Base-by-base conservation (phyloP, 2,113 vertebrate species). In the Rhegmatorhina hoffmannsi region DNA sequence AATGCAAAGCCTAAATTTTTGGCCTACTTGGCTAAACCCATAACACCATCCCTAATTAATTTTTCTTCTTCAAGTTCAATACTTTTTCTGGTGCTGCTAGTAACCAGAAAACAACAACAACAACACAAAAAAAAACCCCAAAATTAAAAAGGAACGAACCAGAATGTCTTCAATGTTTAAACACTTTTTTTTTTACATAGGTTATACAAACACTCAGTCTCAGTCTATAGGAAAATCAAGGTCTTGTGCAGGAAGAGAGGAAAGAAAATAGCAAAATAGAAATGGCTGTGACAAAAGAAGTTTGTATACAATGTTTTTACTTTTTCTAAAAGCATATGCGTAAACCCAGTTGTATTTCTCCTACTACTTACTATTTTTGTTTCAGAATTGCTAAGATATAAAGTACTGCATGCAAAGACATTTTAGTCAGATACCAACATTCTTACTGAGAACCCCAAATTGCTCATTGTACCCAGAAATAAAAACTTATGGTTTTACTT, bases 161-260 rank as follows among this genome's bases (percentile, higher is more conserved):
- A 59, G 46, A 63, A 13, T 47, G 1, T 56, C 10, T 84, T 84
- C 13, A 62, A 26, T 2, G 2, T 58, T 75, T 79, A 52, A 79
- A n/a, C 58, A 67, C 4, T 29, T 17, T 17, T 29, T 38, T 38
- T 79, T 53, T 29, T 17, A 72, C 3, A 4, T 17, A 6, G 17
- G 1, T 9, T 38, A 33, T 36, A 5, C 6, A 53, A 83, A 53
- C 6, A 16, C 1, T 33, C 5, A 53, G 6, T 74, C 1, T 33
- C 5, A 53, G 6, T 74, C 53, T 11, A 15, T 17, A 56, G 10
- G 15, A 67, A 87, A 70, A 75, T 4, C 0, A 0, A 49, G 4
- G n/a, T 56, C 15, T 21, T 25, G 2, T 70, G 19, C 6, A 52
- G 23, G 5, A 84, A 43, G 2, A 74, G 13, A 63, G 7, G 12